These are phyloP conservation scores for Leucophenga varia DNA, from an alignment of 1,140 invertebrate species.

Conservation along the genomic window DNA sequence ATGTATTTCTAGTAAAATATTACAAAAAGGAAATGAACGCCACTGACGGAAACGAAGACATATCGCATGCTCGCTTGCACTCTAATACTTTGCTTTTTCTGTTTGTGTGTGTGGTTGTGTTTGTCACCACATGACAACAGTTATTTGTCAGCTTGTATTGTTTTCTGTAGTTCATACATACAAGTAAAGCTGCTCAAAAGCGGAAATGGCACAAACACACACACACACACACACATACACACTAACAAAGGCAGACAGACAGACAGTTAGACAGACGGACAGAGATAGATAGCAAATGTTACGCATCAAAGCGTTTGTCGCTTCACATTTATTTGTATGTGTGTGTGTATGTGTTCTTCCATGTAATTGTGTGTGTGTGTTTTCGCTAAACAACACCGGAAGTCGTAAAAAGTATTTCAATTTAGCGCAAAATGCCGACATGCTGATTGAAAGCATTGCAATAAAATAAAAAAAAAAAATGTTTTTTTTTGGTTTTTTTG, in stretches of 20 bases:
- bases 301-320: too few species aligned
- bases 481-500: too few species aligned
- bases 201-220: too few species aligned
- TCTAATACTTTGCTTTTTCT: constrained; percentile 8
- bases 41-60: constrained; percentile 47
- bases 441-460: too few species aligned
- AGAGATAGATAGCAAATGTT: too few species aligned
- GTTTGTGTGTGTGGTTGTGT: constrained; percentile 7
- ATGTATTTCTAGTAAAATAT: too few species aligned
- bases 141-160: constrained; percentile 37
- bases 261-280: too few species aligned
- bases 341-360: neutral
- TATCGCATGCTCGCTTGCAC: constrained; percentile 31
- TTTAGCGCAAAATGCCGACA: constrained; percentile 24
- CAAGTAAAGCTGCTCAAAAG: too few species aligned
- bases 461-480: too few species aligned
- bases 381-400: constrained; percentile 34
- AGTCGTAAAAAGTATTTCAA: constrained; percentile 43
- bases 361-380: constrained; percentile 19
- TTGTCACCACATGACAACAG: constrained; percentile 27
- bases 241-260: too few species aligned
- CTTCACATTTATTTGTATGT: too few species aligned
- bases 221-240: constrained; percentile 7
- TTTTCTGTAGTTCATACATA: neutral
- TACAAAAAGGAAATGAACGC: constrained; percentile 35